phyloP scores from a whole-genome alignment of 1,140 invertebrate genomes.

The Oryctes rhinoceros region DNA sequence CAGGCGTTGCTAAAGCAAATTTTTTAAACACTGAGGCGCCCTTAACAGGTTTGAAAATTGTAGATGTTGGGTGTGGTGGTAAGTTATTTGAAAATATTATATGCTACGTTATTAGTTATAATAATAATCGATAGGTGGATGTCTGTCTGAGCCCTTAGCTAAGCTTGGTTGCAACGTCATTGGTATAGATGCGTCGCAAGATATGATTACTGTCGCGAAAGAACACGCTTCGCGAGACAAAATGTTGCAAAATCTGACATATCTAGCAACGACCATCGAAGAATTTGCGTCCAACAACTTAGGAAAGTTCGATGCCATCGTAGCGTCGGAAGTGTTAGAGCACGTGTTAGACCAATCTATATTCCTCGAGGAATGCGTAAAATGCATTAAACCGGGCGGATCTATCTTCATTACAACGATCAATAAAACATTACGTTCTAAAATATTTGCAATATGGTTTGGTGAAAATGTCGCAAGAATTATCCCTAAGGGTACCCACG shows the following conservation, averaged over 20 bases:
- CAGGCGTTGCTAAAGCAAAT: conserved; percentile 8
- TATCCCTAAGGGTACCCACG: conserved; percentile 77
- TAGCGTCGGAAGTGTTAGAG: conserved; percentile 82
- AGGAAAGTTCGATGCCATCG: conserved; percentile 71
- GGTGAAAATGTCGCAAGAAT: conserved; percentile 71
- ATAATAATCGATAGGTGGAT: conserved; percentile 26
- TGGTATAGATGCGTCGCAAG: conserved; percentile 75
- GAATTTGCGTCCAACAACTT: conserved; percentile 49
- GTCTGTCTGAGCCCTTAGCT: conserved; percentile 55
- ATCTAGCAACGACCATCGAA: background rate
- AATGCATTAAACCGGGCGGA: conserved; percentile 74
- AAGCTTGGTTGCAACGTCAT: conserved; percentile 74
- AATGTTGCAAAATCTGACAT: background rate
- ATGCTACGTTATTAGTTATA: too few species aligned
- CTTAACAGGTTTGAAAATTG: conserved; percentile 41
- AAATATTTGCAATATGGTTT: conserved; percentile 68
- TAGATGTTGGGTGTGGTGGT: conserved; percentile 48
- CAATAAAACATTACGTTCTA: conserved; percentile 74
- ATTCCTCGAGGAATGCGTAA: conserved; percentile 72
- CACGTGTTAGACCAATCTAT: conserved; percentile 73
- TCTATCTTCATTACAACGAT: conserved; percentile 83
- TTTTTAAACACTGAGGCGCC: conserved; percentile 24
- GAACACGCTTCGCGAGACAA: conserved; percentile 11
- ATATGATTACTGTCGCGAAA: conserved; percentile 67
- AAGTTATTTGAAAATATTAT: background rate